phyloP scores from a whole-genome alignment of 1,140 invertebrate genomes.

The Eupeodes corollae region DNA sequence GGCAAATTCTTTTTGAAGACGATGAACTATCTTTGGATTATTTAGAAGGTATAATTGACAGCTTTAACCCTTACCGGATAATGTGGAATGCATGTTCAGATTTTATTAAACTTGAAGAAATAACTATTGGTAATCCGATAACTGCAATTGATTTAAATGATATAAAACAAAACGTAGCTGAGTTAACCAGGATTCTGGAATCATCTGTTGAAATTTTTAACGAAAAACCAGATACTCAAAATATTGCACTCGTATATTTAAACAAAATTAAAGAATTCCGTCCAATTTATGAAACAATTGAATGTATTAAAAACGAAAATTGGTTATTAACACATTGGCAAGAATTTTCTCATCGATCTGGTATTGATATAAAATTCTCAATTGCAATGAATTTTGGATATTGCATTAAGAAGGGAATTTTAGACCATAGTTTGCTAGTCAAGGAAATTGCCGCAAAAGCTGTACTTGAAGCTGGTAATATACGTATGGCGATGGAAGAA shows the following conservation, averaged over 20 bases:
- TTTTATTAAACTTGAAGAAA: slow-evolving; percentile 29
- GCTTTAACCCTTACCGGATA: slow-evolving; percentile 24
- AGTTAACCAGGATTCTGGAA: slow-evolving; percentile 11
- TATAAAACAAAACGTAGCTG: slow-evolving; percentile 15
- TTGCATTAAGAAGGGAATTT: slow-evolving; percentile 24
- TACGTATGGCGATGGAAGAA: slow-evolving; percentile 17
- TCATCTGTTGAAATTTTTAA: slow-evolving; percentile 15
- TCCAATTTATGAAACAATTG: slow-evolving; percentile 22
- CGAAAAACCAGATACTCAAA: slow-evolving; percentile 27
- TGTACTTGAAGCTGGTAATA: slow-evolving; percentile 23
- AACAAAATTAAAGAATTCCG: slow-evolving; percentile 18
- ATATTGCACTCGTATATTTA: slow-evolving; percentile 20
- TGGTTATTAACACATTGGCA: slow-evolving; percentile 31
- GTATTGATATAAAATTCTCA: slow-evolving; percentile 24
- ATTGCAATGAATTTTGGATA: slow-evolving; percentile 25
- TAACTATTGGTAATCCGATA: slow-evolving; percentile 28
- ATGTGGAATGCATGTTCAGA: slow-evolving; percentile 29
- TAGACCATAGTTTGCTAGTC: slow-evolving; percentile 19
- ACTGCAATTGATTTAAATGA: slow-evolving; percentile 22
- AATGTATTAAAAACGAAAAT: slow-evolving; percentile 29
- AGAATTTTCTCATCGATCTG: slow-evolving; percentile 16
- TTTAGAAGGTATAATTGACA: slow-evolving; percentile 18
- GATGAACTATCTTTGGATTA: slow-evolving; percentile 25
- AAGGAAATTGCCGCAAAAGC: slow-evolving; percentile 22
- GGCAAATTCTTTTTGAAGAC: slow-evolving; percentile 27